Conservation (phyloP, 2,113 vertebrate genomes). For the Balaeniceps rex region DNA sequence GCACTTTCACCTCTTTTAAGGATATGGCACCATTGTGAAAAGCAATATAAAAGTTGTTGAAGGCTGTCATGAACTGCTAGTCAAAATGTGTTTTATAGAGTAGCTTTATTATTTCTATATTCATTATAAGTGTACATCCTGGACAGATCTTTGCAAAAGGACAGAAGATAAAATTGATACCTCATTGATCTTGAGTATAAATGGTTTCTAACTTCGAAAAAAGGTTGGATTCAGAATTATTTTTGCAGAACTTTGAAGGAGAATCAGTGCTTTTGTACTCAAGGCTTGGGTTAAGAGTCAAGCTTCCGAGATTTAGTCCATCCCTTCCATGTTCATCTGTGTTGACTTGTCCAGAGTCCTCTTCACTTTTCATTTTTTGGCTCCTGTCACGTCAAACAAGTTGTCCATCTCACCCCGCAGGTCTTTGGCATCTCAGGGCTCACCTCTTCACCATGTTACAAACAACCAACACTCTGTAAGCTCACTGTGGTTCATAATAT, state of each 20-base stretch:
- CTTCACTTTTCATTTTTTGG: neutral
- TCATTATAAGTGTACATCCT: neutral
- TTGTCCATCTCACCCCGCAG: fast-evolving
- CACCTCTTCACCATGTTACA: neutral
- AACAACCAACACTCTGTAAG: neutral
- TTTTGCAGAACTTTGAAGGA: neutral
- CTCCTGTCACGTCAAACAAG: neutral
- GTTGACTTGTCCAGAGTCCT: neutral
- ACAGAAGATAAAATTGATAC: neutral
- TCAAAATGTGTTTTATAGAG: neutral
- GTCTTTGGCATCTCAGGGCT: neutral
- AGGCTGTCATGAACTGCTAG: neutral
- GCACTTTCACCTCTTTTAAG: neutral
- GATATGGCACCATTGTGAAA: neutral
- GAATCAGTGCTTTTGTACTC: neutral
- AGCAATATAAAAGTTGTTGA: neutral
- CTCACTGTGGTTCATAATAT: neutral
- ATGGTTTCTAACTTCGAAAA: neutral
- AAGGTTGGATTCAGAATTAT: neutral
- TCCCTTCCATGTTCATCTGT: neutral
- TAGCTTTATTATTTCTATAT: neutral
- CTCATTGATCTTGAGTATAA: neutral
- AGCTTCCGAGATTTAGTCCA: neutral
- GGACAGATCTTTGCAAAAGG: neutral
- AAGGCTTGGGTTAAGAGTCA: neutral